These are phyloP conservation scores for Eurytemora carolleeae DNA, from an alignment of 1,140 invertebrate genomes.

Conservation along the genomic window DNA sequence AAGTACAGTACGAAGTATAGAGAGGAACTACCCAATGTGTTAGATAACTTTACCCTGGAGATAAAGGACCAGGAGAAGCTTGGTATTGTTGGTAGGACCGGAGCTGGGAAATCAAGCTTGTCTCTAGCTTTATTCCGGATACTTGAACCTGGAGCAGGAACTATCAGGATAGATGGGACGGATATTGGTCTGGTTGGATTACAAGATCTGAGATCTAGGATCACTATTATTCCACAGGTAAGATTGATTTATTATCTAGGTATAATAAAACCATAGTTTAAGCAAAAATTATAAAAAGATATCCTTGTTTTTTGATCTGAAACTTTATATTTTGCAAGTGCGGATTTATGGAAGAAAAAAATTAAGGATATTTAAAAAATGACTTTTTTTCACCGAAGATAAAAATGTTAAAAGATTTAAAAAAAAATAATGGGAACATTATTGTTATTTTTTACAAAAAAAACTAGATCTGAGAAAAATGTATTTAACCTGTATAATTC, in stretches of 20 bases:
- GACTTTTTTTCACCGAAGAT: too few species aligned
- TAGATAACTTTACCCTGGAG: constrained; percentile 39
- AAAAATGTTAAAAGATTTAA: too few species aligned
- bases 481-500: too few species aligned
- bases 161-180: constrained; percentile 68
- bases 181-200: constrained; percentile 69
- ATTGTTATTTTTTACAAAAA: too few species aligned
- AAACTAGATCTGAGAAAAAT: too few species aligned
- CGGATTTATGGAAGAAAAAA: too few species aligned
- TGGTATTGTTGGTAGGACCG: constrained; percentile 59
- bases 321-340: too few species aligned
- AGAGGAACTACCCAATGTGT: constrained; percentile 51
- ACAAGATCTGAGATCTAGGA: constrained; percentile 54
- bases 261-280: too few species aligned
- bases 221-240: constrained; percentile 76
- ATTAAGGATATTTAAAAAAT: too few species aligned
- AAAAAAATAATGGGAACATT: too few species aligned
- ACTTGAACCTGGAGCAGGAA: constrained; percentile 47
- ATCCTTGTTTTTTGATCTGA: too few species aligned
- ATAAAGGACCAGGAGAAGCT: constrained; percentile 28
- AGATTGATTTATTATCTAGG: constrained; percentile 22
- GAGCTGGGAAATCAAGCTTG: constrained; percentile 64
- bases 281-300: too few species aligned
- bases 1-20: constrained; percentile 52
- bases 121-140: constrained; percentile 65